These are phyloP conservation scores for Tachysurus fulvidraco DNA, from an alignment of 2,113 vertebrate species.

Conservation along the genomic window DNA sequence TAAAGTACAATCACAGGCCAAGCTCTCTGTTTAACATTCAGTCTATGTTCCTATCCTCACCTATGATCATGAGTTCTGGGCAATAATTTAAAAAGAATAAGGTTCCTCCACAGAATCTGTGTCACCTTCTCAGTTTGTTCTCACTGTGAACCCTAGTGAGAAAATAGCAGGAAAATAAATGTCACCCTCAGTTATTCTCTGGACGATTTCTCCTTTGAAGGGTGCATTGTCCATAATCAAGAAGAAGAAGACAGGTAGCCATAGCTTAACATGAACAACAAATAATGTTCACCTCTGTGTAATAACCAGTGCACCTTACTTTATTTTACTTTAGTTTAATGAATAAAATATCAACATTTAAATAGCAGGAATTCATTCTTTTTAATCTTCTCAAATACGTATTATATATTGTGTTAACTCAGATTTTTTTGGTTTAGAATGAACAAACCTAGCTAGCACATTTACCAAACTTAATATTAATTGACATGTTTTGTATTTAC, in stretches of 20 bases:
- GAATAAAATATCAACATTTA: background rate
- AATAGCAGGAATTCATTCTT: background rate
- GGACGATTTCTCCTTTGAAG: background rate
- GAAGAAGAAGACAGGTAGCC: background rate
- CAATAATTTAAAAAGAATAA: background rate
- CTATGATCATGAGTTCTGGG: background rate
- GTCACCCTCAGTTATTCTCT: background rate
- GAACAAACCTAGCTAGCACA: background rate
- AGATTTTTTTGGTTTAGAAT: background rate
- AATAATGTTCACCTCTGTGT: background rate
- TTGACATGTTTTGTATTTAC: background rate
- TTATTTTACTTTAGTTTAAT: no score
- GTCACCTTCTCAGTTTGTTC: background rate
- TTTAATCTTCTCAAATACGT: background rate
- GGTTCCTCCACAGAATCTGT: background rate
- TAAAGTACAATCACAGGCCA: background rate
- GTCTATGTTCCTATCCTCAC: background rate
- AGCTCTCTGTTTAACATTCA: background rate
- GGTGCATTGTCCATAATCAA: background rate
- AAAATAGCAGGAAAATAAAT: background rate
- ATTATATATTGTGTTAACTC: background rate
- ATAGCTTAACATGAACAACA: background rate
- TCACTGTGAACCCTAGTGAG: background rate
- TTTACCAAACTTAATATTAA: background rate
- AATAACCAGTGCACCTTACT: no score